Evolutionary conservation across 2,113 vertebrate genomes (phyloP), one percentile per base, ranked within the genome.

Genomic region (Bos indicus): DNA sequence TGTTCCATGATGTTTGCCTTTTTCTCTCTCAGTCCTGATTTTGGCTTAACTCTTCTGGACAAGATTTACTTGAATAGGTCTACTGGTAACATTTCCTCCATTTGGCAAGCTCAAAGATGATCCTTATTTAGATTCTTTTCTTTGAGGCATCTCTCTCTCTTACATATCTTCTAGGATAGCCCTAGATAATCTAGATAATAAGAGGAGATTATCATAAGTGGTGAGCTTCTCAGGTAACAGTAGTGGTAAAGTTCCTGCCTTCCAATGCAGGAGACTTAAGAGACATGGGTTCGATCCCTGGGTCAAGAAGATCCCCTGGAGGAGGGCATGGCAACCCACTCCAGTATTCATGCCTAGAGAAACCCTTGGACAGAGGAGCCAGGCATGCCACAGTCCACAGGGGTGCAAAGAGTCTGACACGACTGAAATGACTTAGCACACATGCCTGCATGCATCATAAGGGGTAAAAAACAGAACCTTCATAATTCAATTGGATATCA

Each of bases 371-470:
- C 19, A 71, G 19, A 71, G n/a, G n/a, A 71, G 67, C 19, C 10
- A 23, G 67, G n/a, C 19, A 71, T 10, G 6, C n/a, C n/a, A 71
- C 19, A 12, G 67, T 40, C 67, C n/a, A 23, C 6, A 40, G 67
- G n/a, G 19, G 2, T 71, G n/a, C 67, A 40, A 40, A 36, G n/a
- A 71, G 19, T 71, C 0, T 2, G 10, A 40, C n/a, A 71, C 0
- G 19, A 40, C n/a, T 23, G 67, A 71, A 71, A 36, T 12, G 5
- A 71, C n/a, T 71, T 71, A 71, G n/a, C n/a, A 40, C 0, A 5
- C 67, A 36, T 23, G n/a, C 5, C 67, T 71, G 67, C 19, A 13
- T 71, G 67, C 19, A 40, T 71, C 10, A 71, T 23, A 40, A 71
- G n/a, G 4, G 4, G 7, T 93, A 6, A 80, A 54, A 59, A 82